Base-by-base conservation (phyloP, 2,888 invertebrate genomes). In the Xestoiulus laeticollis region DNA sequence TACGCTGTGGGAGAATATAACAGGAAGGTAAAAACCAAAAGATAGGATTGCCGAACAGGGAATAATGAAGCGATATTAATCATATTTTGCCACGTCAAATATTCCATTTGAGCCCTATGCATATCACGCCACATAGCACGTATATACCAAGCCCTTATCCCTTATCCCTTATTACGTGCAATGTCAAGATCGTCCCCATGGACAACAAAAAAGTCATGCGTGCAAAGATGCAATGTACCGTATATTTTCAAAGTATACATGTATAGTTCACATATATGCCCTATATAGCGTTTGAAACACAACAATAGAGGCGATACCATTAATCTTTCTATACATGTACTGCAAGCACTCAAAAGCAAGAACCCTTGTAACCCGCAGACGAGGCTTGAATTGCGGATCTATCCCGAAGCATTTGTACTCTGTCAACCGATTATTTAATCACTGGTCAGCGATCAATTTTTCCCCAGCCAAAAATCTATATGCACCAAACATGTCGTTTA, bases 351-450 rank as follows among this genome's bases (percentile, higher is more conserved):
- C 59, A 59, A 59, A 59, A 59, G n/a, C 59, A 59, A 59, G 59
- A 22, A 59, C 59, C 59, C 59, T 59, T 19, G 59, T 59, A 59
- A 22, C n/a, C 59, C 59, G 59, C 59, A 59, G 59, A 59, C 59
- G 59, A 6, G n/a, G 22, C n/a, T 19, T 59, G 59, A 59, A 59
- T 59, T 22, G 6, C n/a, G 5, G 59, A 59, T 59, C n/a, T 59
- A n/a, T 59, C 59, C 59, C 59, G n/a, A 22, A 59, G 59, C 59
- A 22, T 59, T 59, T 59, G 59, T 22, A 59, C n/a, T n/a, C n/a
- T 59, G 59, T 59, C 59, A 59, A 59, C 59, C n/a, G 59, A 59
- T 59, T 59, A 59, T 59, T 59, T 59, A 59, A 59, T 59, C 59
- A 59, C 59, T 59, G 59, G 59, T 59, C 59, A 59, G 59, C 59